These are phyloP conservation scores for Berghia stephanieae DNA, from an alignment of 1,140 invertebrate species.

Conservation along the genomic window DNA sequence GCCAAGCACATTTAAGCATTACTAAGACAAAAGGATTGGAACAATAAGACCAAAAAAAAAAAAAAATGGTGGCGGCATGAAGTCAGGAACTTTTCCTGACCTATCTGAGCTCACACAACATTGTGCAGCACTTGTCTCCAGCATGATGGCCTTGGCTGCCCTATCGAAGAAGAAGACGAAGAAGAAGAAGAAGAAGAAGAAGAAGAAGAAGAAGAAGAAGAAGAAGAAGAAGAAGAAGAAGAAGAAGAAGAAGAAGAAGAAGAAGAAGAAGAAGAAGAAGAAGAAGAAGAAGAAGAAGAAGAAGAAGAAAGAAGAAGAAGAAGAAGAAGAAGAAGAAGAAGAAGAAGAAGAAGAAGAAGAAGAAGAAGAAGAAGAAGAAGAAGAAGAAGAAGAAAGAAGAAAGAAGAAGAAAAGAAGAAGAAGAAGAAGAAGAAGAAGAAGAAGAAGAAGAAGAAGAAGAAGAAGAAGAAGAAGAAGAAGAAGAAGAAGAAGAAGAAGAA, in stretches of 20 bases:
- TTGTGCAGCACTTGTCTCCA: no score
- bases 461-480: background rate
- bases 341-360: background rate
- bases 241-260: constrained; percentile 2
- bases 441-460: background rate
- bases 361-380: background rate
- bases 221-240: constrained; percentile 8
- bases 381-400: background rate
- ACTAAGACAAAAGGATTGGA: no score
- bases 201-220: no score
- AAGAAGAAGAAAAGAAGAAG: background rate
- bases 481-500: background rate
- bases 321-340: background rate
- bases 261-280: background rate
- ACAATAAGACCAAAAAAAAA: no score
- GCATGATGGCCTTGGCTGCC: no score
- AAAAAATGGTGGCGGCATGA: background rate
- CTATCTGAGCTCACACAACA: no score
- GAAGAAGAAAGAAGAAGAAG: background rate
- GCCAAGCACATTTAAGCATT: no score
- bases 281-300: background rate
- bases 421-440: background rate
- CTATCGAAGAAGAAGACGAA: no score
- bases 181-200: no score
- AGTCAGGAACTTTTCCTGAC: no score